A percentile compares a stretch with the other conserved stretches of the same genome.
These are phyloP conservation scores for Prinia subflava DNA, from an alignment of 2,113 vertebrate species.

Conservation along the genomic window DNA sequence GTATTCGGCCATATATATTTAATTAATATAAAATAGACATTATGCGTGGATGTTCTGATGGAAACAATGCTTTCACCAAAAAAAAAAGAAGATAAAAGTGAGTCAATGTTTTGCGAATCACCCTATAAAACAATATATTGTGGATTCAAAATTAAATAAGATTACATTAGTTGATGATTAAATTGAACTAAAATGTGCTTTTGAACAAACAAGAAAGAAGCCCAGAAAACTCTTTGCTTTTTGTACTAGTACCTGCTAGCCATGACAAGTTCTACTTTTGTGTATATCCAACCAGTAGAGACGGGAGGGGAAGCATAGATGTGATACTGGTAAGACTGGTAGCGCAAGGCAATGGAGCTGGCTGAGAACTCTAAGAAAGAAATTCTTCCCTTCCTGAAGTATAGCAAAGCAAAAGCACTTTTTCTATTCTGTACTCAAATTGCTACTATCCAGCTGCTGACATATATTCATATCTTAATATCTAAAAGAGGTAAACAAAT, in stretches of 20 bases:
- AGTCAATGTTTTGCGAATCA: neutral
- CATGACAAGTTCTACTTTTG: neutral
- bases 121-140: neutral
- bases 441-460: neutral
- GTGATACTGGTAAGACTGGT: neutral
- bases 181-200: neutral
- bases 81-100: neutral
- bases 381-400: neutral
- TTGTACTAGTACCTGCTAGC: neutral
- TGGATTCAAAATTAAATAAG: neutral
- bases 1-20: neutral
- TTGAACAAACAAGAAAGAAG: neutral
- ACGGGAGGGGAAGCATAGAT: neutral
- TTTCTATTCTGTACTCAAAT: neutral
- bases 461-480: neutral
- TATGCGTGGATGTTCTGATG: neutral
- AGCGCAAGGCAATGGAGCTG: neutral
- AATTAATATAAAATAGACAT: neutral
- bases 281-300: neutral
- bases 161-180: neutral
- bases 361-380: neutral
- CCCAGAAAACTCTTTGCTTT: neutral
- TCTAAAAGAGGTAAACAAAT: neutral
- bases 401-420: neutral
- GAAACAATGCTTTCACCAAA: neutral